Base-by-base conservation (phyloP, 2,113 vertebrate species). In the Motacilla tschutschensis region DNA sequence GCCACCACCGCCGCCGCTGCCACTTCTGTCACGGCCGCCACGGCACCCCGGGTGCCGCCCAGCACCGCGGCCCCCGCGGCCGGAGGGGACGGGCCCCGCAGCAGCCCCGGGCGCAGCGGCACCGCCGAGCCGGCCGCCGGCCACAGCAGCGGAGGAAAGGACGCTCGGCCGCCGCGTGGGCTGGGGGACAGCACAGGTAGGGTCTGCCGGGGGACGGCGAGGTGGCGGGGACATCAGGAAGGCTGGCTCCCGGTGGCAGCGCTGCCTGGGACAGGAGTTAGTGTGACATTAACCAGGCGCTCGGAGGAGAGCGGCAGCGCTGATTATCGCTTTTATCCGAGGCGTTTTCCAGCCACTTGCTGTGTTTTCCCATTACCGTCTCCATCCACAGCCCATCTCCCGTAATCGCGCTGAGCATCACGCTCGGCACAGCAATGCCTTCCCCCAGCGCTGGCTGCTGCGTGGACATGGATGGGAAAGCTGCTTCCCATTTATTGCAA, bases 151-250 rank as follows among this genome's bases (percentile, higher is more conserved):
- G 31, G 82, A 1, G 94, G 92, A n/a, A 95, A 95, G 79, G 95
- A 95, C 6, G 90, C 65, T 57, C 93, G 92, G 20, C 95, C 95
- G 1, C 97, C 97, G 4, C 92, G 97, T 6, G 94, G 96, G 43
- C 93, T 96, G 76, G 97, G 96, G 48, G 97, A 98, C 85, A 96
- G 94, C 93, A 95, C 97, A 97, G 97, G 97, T 98, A 92, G n/a
- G 85, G 29, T 6, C 17, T 36, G 71, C 55, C 6, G 3, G 26
- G 25, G 20, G 4, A 2, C 1, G 1, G 66, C 31, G n/a, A 0
- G 7, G 28, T 5, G 22, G 8, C 0, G 9, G 58, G 51, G 31
- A 4, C 9, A 9, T 14, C 1, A 0, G 78, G 40, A 35, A 48
- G n/a, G 43, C 22, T 31, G 41, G 29, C 18, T 33, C 31, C 25